These are phyloP conservation scores for Rhipidura dahli DNA, from an alignment of 2,113 vertebrate species.

Conservation along the genomic window DNA sequence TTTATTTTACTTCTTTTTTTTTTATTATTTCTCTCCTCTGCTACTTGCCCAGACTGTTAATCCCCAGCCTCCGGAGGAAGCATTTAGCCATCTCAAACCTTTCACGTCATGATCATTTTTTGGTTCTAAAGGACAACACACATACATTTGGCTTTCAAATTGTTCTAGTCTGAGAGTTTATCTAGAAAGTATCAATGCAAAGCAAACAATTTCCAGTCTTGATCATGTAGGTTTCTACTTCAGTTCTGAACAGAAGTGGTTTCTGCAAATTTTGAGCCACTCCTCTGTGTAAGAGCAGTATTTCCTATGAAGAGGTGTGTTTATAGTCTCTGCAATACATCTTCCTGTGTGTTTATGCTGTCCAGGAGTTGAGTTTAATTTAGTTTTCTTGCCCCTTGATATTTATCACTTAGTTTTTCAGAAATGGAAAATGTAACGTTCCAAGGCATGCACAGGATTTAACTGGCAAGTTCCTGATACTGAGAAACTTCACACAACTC, in stretches of 20 bases:
- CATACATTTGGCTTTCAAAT: background rate
- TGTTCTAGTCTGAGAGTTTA: background rate
- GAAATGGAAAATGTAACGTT: background rate
- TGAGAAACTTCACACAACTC: background rate
- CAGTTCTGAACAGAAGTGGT: background rate
- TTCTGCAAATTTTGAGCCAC: background rate
- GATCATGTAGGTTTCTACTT: background rate
- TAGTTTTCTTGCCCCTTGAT: background rate
- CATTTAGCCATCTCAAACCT: conserved; percentile 43
- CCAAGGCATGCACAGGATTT: background rate
- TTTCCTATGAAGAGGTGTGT: background rate
- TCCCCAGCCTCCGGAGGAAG: conserved; percentile 49
- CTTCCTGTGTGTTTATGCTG: background rate
- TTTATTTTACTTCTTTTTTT: conserved; percentile 60
- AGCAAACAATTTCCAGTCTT: background rate
- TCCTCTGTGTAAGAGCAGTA: background rate
- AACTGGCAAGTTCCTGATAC: background rate
- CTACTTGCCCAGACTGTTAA: conserved; percentile 72
- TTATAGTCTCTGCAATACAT: background rate
- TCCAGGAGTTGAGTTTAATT: background rate
- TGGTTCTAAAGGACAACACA: background rate
- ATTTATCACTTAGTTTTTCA: background rate
- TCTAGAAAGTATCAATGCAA: background rate
- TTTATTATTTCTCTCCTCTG: conserved; percentile 48
- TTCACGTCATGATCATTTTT: conserved; percentile 50